Conservation (phyloP, 2,888 invertebrate species). For the Pedicia rivosa region DNA sequence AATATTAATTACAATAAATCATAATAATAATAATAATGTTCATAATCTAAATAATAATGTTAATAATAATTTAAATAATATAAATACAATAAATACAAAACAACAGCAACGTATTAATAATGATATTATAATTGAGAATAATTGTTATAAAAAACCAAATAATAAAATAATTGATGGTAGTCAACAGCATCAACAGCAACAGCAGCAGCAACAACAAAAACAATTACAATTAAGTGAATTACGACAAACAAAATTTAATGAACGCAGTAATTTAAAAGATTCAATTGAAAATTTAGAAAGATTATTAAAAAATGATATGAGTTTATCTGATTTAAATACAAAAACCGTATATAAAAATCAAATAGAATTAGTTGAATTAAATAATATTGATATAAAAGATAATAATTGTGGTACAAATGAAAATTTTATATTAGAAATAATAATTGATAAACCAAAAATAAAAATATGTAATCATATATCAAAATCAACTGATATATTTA, state of each 20-base stretch:
- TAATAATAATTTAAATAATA: background rate
- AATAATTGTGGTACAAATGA: too few relatives aligned
- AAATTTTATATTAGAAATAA: constrained; percentile 1
- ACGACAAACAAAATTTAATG: too few relatives aligned
- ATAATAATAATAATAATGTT: background rate
- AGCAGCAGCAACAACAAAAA: background rate
- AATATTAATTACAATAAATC: too few relatives aligned
- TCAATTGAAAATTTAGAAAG: constrained; percentile 31
- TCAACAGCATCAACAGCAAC: too few relatives aligned
- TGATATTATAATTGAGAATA: too few relatives aligned
- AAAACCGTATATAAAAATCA: background rate
- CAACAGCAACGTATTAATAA: too few relatives aligned
- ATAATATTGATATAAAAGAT: background rate
- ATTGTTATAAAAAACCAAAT: too few relatives aligned
- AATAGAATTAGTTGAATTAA: background rate
- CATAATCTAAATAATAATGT: constrained; percentile 1
- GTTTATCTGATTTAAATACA: constrained; percentile 18
- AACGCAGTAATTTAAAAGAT: constrained; percentile 22
- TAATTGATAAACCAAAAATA: background rate
- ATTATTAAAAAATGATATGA: constrained; percentile 29
- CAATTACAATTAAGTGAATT: too few relatives aligned
- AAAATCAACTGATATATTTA: too few relatives aligned
- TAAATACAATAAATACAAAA: background rate
- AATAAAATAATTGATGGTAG: too few relatives aligned
- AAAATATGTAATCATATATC: too few relatives aligned